A percentile compares a stretch with the other conserved stretches of the same genome.
phyloP scores from a whole-genome alignment of 2,888 invertebrate genomes.

The Drosophila tripunctata region DNA sequence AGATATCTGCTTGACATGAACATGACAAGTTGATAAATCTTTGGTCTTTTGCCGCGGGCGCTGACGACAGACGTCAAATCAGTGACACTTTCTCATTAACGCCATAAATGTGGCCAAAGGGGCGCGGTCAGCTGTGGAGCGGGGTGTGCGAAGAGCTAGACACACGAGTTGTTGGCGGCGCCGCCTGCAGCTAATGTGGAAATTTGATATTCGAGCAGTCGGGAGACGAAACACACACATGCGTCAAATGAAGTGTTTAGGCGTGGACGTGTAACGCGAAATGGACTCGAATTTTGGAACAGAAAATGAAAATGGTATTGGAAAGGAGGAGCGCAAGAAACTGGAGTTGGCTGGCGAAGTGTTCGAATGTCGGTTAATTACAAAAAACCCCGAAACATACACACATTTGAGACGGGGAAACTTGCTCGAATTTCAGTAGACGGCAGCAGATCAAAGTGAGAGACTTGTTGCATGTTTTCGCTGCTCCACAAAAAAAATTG shows the following conservation, averaged over 20 bases:
- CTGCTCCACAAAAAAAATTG: slow-evolving; percentile 49
- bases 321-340: no score
- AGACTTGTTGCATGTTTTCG: slow-evolving; percentile 60
- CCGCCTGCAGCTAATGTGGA: slow-evolving; percentile 69
- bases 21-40: slow-evolving; percentile 64
- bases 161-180: slow-evolving; percentile 36
- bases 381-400: slow-evolving; percentile 68
- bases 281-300: not conserved
- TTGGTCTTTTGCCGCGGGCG: slow-evolving; percentile 60
- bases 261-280: slow-evolving; percentile 46
- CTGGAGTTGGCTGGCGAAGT: slow-evolving; percentile 29
- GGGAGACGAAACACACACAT: slow-evolving; percentile 62
- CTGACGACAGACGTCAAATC: slow-evolving; percentile 69
- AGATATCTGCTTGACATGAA: slow-evolving; percentile 29
- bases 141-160: not conserved
- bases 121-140: slow-evolving; percentile 31
- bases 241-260: slow-evolving; percentile 64
- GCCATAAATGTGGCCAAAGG: not conserved
- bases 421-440: slow-evolving; percentile 60
- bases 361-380: slow-evolving; percentile 81
- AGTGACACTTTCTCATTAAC: slow-evolving; percentile 76
- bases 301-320: not conserved
- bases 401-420: slow-evolving; percentile 28
- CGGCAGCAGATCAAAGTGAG: slow-evolving; percentile 56
- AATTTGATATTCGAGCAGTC: slow-evolving; percentile 31